Evolutionary conservation across 2,888 invertebrate species (phyloP).

Genomic region (Crioceris asparagi): DNA sequence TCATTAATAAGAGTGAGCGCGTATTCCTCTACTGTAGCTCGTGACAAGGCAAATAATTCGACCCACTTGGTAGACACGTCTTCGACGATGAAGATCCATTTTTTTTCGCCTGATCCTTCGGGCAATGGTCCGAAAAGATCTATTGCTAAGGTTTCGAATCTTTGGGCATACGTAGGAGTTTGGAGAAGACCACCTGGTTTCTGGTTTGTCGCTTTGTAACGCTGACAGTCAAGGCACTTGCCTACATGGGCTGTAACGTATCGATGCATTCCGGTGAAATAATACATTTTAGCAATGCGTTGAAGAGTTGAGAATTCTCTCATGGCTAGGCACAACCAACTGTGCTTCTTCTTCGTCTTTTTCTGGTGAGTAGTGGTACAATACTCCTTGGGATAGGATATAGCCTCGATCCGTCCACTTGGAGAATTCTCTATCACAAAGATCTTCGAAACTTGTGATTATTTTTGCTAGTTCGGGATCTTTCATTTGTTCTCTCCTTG

Average conservation of each 20-base stretch:
- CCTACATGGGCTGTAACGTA: conserved; percentile 17
- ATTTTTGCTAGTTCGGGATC: conserved; percentile 7
- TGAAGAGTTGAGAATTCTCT: not conserved
- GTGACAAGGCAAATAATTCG: conserved; percentile 17
- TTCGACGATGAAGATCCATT: conserved; percentile 23
- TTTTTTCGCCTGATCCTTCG: conserved; percentile 9
- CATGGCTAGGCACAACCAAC: not conserved
- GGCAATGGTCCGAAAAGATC: conserved; percentile 26
- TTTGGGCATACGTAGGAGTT: conserved; percentile 17
- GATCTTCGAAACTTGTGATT: conserved; percentile 4
- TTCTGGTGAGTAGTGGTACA: conserved; percentile 7
- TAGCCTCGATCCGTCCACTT: conserved; percentile 6
- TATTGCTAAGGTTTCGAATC: conserved; percentile 23
- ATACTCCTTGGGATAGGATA: too few relatives aligned
- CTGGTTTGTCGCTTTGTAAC: conserved; percentile 20
- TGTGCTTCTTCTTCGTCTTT: conserved; percentile 3
- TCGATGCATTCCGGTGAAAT: conserved; percentile 21
- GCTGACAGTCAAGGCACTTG: conserved; percentile 23
- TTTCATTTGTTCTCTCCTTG: not conserved
- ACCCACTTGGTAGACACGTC: conserved; percentile 24
- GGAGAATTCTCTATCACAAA: conserved; percentile 1
- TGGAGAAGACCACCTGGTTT: conserved; percentile 25
- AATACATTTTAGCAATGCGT: conserved; percentile 17
- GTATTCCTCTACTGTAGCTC: conserved; percentile 14
- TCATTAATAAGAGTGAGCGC: conserved; percentile 21